Base-by-base conservation (phyloP, 2,888 invertebrate genomes). In the Philereme transversata region DNA sequence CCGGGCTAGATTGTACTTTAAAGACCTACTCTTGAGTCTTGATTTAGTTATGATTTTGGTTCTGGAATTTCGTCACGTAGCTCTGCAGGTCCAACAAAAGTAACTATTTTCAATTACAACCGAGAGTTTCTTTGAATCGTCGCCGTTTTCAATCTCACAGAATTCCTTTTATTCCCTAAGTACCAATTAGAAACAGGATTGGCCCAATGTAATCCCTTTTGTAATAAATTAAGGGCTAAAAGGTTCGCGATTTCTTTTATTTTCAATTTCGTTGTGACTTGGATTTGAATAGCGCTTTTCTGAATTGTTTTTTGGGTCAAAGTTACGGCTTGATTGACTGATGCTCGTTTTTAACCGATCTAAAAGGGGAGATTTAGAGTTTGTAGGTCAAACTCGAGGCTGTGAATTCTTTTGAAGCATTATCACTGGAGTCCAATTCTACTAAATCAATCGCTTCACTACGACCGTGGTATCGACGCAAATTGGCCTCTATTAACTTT, bases 181-280 rank as follows among this genome's bases (percentile, higher is more conserved):
- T 43, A 43, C 48, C 52, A 58, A 52, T 52, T 52, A 48, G 47
- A 50, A 35, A 38, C 33, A 36, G 48, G 43, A 48, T 58, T 43
- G 40, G 43, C 33, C 40, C 35, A 38, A 51, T 57, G 57, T 11
- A 47, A 51, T 58, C 36, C 43, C 44, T 48, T 36, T 58, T 58
- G 58, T 52, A 58, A 58, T 58, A 58, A 51, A 52, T 48, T 22
- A 22, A 22, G 22, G 22, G 22, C 22, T 22, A 22, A 22, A 22
- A 22, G 22, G 22, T 22, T 38, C 52, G 48, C 44, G 36, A 58
- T 51, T 57, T 46, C 46, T 48, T 57, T 57, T 46, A 33, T 36
- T 43, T 58, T 52, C 51, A 51, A 58, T 58, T 52, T 52, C 36
- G 35, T 51, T 58, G 57, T 52, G 51, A 52, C 47, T 58, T 7